Evolutionary conservation across 2,888 invertebrate genomes (phyloP).

Genomic region (Daptonema setosum): DNA sequence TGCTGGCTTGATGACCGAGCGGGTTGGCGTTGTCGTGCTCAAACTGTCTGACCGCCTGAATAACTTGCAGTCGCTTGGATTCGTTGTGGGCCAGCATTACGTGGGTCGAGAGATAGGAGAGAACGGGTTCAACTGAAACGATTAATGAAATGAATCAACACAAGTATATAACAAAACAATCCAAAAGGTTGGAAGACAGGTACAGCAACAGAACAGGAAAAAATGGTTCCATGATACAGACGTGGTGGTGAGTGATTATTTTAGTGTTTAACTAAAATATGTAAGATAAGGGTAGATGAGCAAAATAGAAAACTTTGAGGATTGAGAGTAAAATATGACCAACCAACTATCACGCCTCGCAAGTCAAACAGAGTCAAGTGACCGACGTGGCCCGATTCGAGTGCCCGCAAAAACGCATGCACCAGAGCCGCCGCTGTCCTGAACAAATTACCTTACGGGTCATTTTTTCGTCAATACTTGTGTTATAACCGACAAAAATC

Average conservation of each 20-base stretch:
- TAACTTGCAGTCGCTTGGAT: neutral
- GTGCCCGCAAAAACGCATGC: neutral
- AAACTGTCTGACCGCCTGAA: neutral
- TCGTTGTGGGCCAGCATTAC: slow-evolving; percentile 1
- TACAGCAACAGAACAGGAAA: too few species aligned
- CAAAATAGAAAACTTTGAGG: too few species aligned
- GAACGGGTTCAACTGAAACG: neutral
- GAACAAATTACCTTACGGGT: neutral
- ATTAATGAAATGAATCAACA: too few species aligned
- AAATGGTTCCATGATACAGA: too few species aligned
- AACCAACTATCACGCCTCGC: neutral
- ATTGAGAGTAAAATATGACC: too few species aligned
- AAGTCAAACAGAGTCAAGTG: neutral
- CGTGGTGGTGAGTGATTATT: too few species aligned
- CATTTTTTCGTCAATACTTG: neutral
- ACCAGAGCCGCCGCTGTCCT: neutral
- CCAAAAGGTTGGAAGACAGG: too few species aligned
- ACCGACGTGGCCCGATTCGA: neutral
- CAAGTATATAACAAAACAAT: too few species aligned
- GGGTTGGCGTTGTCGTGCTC: neutral
- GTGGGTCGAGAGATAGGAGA: slow-evolving; percentile 1
- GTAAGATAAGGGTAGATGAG: too few species aligned
- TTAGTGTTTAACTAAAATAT: too few species aligned
- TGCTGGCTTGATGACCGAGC: neutral
- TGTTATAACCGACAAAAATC: too few species aligned